phyloP scores from a whole-genome alignment of 2,113 vertebrate species.

The Oncorhynchus tshawytscha region DNA sequence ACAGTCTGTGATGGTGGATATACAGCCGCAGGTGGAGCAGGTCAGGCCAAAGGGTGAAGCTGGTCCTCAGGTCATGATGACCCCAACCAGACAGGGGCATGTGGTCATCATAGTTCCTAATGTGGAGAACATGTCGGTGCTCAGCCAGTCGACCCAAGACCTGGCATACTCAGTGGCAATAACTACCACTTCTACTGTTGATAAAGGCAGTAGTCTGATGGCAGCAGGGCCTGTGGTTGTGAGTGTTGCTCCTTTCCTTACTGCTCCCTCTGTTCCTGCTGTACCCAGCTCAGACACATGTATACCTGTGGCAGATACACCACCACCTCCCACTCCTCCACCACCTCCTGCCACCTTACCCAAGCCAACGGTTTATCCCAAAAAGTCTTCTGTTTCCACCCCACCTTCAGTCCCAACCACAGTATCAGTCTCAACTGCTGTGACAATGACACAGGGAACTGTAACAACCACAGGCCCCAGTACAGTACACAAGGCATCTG shows the following conservation, averaged over 20 bases:
- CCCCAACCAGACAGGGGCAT: constrained; percentile 66
- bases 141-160: constrained; percentile 43
- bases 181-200: constrained; percentile 57
- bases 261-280: constrained; percentile 36
- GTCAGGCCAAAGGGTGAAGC: constrained; percentile 34
- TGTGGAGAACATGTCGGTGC: constrained; percentile 53
- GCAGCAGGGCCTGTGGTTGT: constrained; percentile 19
- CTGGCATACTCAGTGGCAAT: constrained; percentile 14
- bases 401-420: constrained; percentile 32
- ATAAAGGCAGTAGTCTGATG: constrained; percentile 61
- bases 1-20: constrained; percentile 67
- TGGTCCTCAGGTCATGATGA: constrained; percentile 52
- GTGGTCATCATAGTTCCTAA: constrained; percentile 74
- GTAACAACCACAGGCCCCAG: constrained; percentile 48
- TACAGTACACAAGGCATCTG: constrained; percentile 67
- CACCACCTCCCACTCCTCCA: constrained; percentile 70
- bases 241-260: constrained; percentile 23
- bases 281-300: constrained; percentile 39
- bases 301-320: constrained; percentile 66
- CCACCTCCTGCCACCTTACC: constrained; percentile 72
- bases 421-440: constrained; percentile 27
- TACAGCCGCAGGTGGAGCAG: constrained; percentile 62
- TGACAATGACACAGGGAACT: constrained; percentile 47
- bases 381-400: constrained; percentile 63
- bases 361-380: constrained; percentile 75